Base-by-base conservation (phyloP, 2,888 invertebrate species). In the Dicranocentrus wangi region DNA sequence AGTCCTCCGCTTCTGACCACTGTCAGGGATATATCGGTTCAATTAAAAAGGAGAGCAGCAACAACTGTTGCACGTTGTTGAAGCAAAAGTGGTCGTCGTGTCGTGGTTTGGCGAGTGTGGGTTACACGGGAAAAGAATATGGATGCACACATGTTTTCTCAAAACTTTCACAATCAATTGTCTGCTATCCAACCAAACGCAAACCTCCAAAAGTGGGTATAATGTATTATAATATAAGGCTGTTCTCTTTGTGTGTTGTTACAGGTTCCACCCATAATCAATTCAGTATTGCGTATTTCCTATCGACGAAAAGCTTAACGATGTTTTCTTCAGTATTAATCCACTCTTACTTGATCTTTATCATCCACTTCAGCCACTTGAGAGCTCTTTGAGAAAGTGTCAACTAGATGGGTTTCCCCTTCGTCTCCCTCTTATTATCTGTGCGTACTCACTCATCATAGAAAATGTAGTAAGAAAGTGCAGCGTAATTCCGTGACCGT, bases 231-330 rank as follows among this genome's bases (percentile, higher is more conserved):
- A 17, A 25, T n/a, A 19, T 25, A 15, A 8, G n/a, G n/a, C n/a
- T n/a, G n/a, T n/a, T n/a, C n/a, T n/a, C n/a, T 70, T 43, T 60
- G 23, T 58, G 32, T 32, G 7, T 39, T 47, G 17, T 43, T 43
- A 13, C 68, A 77, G 77, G 77, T 77, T 61, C 68, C 42, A 51
- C 63, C 61, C 39, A 69, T 47, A 28, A 69, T 68, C 76, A 76
- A 21, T 60, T 68, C 28, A 65, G 47, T 27, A 39, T 51, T 65
- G 21, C 43, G 23, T 15, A 65, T 39, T 39, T 66, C 53, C 53
- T 77, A 21, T 69, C 77, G 47, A 21, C 68, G 28, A 68, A 42
- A 60, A 77, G 69, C 43, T 23, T 69, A 2, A 61, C 47, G 47
- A 51, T 77, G 69, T 25, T 69, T 47, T 47, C 53, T 2, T 76